Base-by-base conservation (phyloP, 2,113 vertebrate species). In the Tenebrosternarchus preto region DNA sequence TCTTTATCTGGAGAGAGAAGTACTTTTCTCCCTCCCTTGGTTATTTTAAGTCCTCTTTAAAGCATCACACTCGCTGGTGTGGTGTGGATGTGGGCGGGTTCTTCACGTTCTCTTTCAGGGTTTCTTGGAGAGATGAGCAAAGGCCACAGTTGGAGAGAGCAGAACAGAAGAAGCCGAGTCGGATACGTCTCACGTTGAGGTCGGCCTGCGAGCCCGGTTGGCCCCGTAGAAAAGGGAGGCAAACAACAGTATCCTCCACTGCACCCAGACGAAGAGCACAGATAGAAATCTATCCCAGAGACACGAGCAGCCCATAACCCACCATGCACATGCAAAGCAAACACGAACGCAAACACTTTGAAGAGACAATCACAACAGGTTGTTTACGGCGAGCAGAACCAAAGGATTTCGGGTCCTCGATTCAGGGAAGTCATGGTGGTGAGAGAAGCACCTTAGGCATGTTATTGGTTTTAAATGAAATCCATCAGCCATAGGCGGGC, bases 261-360 rank as follows among this genome's bases (percentile, higher is more conserved):
- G 86, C 81, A 80, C 80, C 76, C 84, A 89, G 83, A 89, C 89
- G 88, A 92, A 89, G 85, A 86, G 31, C 85, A 81, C 86, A 88
- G 91, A 93, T 89, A 91, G 91, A 88, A 92, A 90, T 86, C 82
- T 3, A 86, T 86, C 90, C 88, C 83, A 85, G 86, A 92, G 91
- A 92, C 90, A 90, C 85, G 88, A 71, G 86, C 75, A 50, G 64
- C 68, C 84, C 87, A 90, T 92, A 90, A 89, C 84, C 85, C 78
- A 88, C 87, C 71, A 73, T n/a, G 77, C 68, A 70, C 33, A 81
- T 73, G 56, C 39, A 74, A 79, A 77, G 60, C 33, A 80, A 71
- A 74, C 66, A 82, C 78, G 68, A 73, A 69, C 66, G 50, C 68
- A 22, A 33, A 57, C 76, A 74, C 76, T 73, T 78, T 57, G 88